Evolutionary conservation across 2,113 vertebrate species (phyloP).

Genomic region (Cranoglanis bouderius): DNA sequence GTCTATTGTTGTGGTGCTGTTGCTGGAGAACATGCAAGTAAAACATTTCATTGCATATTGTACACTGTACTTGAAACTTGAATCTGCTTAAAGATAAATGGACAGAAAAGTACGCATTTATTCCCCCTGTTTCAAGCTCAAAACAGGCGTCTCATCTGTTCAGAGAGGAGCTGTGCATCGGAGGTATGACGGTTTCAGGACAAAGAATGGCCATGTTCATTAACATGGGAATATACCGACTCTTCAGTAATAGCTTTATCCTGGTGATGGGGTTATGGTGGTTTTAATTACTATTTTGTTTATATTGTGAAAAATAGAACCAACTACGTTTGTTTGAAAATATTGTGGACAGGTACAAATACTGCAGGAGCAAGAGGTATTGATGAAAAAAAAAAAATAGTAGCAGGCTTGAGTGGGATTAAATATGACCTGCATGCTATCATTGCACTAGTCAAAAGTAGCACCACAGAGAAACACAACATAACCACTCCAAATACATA

Average conservation of each 20-base stretch:
- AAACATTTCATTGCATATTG: not conserved
- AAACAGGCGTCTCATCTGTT: not conserved
- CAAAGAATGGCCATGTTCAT: not conserved
- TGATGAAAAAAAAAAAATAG: not conserved
- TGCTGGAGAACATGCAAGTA: not conserved
- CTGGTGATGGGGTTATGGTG: not conserved
- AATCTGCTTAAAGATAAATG: not conserved
- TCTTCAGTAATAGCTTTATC: not conserved
- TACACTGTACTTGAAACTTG: not conserved
- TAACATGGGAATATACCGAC: not conserved
- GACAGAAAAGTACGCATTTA: not conserved
- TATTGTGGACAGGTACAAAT: not conserved
- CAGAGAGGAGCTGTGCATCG: not conserved
- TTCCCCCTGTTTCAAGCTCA: not conserved
- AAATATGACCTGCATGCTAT: not conserved
- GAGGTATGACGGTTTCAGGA: not conserved
- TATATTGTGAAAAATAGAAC: not conserved
- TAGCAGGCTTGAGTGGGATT: not conserved
- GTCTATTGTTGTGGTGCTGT: not conserved
- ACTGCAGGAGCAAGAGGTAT: not conserved
- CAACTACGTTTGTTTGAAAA: not conserved
- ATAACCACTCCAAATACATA: not conserved
- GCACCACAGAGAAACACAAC: not conserved
- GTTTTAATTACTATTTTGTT: not conserved
- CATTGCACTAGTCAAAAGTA: not conserved